These are phyloP conservation scores for Xenopus borealis DNA, from an alignment of 2,113 vertebrate species.

Conservation along the genomic window DNA sequence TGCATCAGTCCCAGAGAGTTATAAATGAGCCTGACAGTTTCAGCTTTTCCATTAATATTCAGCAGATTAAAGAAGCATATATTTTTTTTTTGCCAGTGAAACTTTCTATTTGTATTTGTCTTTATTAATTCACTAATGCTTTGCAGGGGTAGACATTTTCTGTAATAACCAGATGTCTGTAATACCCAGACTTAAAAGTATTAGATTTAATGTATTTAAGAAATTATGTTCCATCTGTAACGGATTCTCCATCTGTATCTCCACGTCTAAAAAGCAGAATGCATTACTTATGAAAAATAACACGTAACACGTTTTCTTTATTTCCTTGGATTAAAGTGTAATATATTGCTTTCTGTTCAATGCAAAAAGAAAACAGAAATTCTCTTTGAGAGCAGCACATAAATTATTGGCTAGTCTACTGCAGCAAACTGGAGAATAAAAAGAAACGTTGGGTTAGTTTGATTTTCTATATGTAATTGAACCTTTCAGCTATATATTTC, in stretches of 20 bases:
- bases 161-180: conserved; percentile 44
- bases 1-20: conserved; percentile 15
- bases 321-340: conserved; percentile 45
- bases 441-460: conserved; percentile 10
- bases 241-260: conserved; percentile 36
- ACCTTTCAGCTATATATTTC: conserved; percentile 28
- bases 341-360: conserved; percentile 41
- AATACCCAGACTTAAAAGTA: conserved; percentile 42
- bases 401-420: conserved; percentile 36
- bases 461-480: conserved; percentile 35
- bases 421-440: conserved; percentile 33
- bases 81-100: background rate
- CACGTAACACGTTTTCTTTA: conserved; percentile 47
- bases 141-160: conserved; percentile 34
- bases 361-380: conserved; percentile 39
- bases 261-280: conserved; percentile 34
- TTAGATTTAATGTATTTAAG: conserved; percentile 46
- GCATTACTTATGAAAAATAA: conserved; percentile 35
- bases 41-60: conserved; percentile 17
- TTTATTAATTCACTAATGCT: conserved; percentile 38
- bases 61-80: conserved; percentile 26
- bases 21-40: conserved; percentile 14
- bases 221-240: conserved; percentile 45
- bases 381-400: conserved; percentile 36
- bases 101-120: conserved; percentile 39